A percentile compares a stretch with the other conserved stretches of the same genome.
These are phyloP conservation scores for Trematomus bernacchii DNA, from an alignment of 2,797 vertebrate species.

Conservation along the genomic window DNA sequence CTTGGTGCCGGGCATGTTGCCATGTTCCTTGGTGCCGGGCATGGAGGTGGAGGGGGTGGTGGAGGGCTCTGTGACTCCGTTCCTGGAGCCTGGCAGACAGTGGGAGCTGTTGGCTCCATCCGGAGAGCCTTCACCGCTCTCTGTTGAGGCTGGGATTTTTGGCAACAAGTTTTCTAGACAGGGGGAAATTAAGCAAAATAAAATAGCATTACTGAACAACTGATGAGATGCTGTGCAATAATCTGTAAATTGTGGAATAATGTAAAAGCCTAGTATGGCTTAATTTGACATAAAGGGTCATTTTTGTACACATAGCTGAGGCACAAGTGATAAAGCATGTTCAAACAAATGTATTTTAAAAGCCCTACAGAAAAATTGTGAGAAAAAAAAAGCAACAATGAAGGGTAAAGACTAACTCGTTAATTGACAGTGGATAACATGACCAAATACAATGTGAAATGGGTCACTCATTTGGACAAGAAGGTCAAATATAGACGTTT, in stretches of 20 bases:
- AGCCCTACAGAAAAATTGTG: not conserved
- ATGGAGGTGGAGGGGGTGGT: conserved; percentile 89
- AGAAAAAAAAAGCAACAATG: not conserved
- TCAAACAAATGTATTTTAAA: conserved; percentile 16
- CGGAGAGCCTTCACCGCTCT: conserved; percentile 92
- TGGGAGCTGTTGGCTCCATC: conserved; percentile 93
- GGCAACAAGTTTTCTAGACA: conserved; percentile 97
- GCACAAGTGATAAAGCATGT: not conserved
- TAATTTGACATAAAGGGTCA: conserved; percentile 1
- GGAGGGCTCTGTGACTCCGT: conserved; percentile 87
- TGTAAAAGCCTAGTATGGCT: not conserved
- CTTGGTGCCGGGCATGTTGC: conserved; percentile 90
- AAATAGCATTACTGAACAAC: conserved; percentile 30
- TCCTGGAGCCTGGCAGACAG: conserved; percentile 91
- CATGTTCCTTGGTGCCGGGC: conserved; percentile 93
- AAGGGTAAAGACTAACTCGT: not conserved
- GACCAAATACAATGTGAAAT: not conserved
- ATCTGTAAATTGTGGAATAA: not conserved
- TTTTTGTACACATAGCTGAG: not conserved
- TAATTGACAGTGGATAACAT: not conserved
- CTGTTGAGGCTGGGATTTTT: conserved; percentile 91
- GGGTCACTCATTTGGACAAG: not conserved
- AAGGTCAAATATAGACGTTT: too few relatives aligned
- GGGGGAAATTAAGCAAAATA: conserved; percentile 63
- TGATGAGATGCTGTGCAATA: conserved; percentile 24